A percentile compares a stretch with the other conserved stretches of the same genome.
Evolutionary conservation across 2,888 invertebrate genomes (phyloP).

Genomic region (Hydrotaea cyrtoneurina): DNA sequence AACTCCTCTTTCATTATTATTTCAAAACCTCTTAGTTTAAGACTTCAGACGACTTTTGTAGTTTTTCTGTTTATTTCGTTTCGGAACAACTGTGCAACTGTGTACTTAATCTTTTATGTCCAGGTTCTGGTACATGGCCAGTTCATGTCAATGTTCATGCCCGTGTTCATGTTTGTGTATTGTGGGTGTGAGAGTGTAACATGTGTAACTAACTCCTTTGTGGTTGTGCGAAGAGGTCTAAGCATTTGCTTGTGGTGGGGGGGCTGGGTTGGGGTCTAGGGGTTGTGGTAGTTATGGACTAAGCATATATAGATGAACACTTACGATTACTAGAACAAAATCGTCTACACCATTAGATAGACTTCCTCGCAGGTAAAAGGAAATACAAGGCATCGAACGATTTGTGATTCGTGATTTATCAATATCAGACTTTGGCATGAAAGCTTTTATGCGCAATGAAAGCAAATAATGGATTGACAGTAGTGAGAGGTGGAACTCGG

Average conservation of each 20-base stretch:
- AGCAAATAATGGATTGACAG: constrained; percentile 7
- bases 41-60: no score
- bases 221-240: no score
- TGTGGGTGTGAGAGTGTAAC: not conserved
- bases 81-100: not conserved
- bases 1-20: no score
- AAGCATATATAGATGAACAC: not conserved
- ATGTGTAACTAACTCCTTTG: not conserved
- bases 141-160: not conserved
- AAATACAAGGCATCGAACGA: not conserved
- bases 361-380: not conserved
- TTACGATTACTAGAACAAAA: not conserved
- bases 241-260: not conserved
- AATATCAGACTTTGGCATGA: constrained; percentile 7
- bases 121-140: not conserved
- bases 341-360: not conserved
- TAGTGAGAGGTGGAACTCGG: not conserved
- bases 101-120: not conserved
- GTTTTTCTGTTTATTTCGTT: no score
- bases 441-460: not conserved
- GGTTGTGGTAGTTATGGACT: not conserved
- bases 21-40: not conserved
- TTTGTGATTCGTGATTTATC: not conserved
- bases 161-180: not conserved
- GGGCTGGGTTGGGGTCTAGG: not conserved